Evolutionary conservation across 2,113 vertebrate species (phyloP).

Genomic region (Heptranchias perlo): DNA sequence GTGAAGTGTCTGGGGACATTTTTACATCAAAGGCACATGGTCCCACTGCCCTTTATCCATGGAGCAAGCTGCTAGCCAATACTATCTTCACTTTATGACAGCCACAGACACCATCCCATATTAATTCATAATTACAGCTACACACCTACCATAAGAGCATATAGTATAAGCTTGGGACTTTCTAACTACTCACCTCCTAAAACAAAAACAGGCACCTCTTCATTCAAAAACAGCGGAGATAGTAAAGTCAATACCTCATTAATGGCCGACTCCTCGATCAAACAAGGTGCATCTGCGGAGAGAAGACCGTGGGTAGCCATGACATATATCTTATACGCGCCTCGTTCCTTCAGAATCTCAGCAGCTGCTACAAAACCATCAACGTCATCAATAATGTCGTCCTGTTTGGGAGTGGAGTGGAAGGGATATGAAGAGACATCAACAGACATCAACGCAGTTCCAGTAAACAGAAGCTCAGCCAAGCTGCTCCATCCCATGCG

Average conservation of each 20-base stretch:
- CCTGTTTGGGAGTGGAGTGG: conserved; percentile 55
- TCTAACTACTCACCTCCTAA: not conserved
- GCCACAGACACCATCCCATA: not conserved
- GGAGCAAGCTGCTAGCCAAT: not conserved
- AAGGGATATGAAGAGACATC: conserved; percentile 34
- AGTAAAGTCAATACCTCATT: conserved; percentile 69
- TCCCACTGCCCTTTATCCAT: not conserved
- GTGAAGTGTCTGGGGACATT: too few relatives aligned
- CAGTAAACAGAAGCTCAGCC: not conserved
- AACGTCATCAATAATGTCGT: conserved; percentile 95
- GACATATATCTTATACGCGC: conserved; percentile 95
- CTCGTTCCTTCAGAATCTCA: conserved; percentile 93
- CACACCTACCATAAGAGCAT: not conserved
- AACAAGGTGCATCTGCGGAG: conserved; percentile 87
- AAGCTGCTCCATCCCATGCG: not conserved
- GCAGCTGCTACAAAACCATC: conserved; percentile 94
- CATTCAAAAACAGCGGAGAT: not conserved
- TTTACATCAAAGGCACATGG: not conserved
- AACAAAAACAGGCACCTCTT: not conserved
- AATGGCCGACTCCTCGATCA: conserved; percentile 91
- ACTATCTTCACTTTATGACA: not conserved
- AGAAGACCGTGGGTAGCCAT: conserved; percentile 96
- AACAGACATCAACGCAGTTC: conserved; percentile 13
- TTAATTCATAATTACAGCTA: not conserved
- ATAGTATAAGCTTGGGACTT: not conserved